phyloP scores from a whole-genome alignment of 2,113 vertebrate species.

The Podilymbus podiceps region DNA sequence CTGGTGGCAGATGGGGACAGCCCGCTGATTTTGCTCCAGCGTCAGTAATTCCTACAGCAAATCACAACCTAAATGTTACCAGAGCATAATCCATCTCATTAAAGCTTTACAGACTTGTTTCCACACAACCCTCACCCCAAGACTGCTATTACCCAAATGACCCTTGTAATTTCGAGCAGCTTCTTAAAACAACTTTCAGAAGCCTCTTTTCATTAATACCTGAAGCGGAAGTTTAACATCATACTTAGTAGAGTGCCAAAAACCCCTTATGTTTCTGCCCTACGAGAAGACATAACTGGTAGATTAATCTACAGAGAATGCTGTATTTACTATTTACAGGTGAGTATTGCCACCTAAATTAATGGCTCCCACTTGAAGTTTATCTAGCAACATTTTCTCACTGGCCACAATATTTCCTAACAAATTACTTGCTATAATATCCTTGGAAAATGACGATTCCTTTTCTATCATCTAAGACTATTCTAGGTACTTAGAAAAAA shows the following conservation, averaged over 20 bases:
- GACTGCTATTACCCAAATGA: neutral
- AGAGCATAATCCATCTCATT: neutral
- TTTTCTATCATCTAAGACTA: neutral
- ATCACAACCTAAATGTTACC: neutral
- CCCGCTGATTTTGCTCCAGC: neutral
- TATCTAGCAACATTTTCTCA: neutral
- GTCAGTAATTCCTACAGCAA: neutral
- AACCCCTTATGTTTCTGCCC: neutral
- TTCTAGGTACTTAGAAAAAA: neutral
- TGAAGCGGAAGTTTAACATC: neutral
- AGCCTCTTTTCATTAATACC: neutral
- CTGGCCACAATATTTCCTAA: neutral
- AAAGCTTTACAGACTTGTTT: neutral
- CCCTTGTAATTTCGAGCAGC: neutral
- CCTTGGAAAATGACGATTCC: neutral
- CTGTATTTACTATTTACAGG: neutral
- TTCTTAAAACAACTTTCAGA: conserved; percentile 2
- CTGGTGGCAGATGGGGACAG: neutral
- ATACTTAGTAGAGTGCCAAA: neutral
- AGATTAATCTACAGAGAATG: neutral
- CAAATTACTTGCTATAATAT: neutral
- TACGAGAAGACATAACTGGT: neutral
- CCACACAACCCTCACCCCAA: neutral
- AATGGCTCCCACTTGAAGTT: neutral
- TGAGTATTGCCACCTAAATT: neutral